A percentile compares a stretch with the other conserved stretches of the same genome.
Conservation (phyloP, 2,797 vertebrate genomes). For the Ciconia nigra region DNA sequence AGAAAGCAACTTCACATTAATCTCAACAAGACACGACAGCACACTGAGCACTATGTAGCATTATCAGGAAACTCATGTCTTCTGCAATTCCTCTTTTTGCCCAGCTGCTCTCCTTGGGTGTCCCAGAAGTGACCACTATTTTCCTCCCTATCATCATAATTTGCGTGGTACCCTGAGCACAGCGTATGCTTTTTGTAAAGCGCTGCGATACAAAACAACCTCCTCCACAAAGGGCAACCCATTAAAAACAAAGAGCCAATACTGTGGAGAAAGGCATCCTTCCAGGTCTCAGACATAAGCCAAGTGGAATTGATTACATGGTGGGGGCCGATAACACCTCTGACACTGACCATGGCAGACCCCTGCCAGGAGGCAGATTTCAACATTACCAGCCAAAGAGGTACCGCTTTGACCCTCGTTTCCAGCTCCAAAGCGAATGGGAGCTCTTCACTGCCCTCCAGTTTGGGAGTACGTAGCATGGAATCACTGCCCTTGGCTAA, state of each 20-base stretch:
- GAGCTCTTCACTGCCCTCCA: not conserved
- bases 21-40: not conserved
- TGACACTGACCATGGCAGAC: not conserved
- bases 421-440: not conserved
- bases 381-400: not conserved
- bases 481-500: not conserved
- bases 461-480: rapidly evolving
- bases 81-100: not conserved
- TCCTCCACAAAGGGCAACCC: not conserved
- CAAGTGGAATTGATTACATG: not conserved
- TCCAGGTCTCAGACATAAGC: not conserved
- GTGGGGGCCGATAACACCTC: not conserved
- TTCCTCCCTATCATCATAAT: not conserved
- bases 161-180: not conserved
- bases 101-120: not conserved
- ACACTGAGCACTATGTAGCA: not conserved
- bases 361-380: not conserved
- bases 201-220: not conserved
- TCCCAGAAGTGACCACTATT: not conserved
- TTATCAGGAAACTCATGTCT: not conserved
- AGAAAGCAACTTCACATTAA: not conserved
- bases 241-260: not conserved
- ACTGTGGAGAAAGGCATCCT: not conserved
- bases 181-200: not conserved
- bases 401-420: rapidly evolving